A percentile compares a stretch with the other conserved stretches of the same genome.
phyloP scores from a whole-genome alignment of 2,888 invertebrate genomes.

The Lordiphosa andalusiaca region DNA sequence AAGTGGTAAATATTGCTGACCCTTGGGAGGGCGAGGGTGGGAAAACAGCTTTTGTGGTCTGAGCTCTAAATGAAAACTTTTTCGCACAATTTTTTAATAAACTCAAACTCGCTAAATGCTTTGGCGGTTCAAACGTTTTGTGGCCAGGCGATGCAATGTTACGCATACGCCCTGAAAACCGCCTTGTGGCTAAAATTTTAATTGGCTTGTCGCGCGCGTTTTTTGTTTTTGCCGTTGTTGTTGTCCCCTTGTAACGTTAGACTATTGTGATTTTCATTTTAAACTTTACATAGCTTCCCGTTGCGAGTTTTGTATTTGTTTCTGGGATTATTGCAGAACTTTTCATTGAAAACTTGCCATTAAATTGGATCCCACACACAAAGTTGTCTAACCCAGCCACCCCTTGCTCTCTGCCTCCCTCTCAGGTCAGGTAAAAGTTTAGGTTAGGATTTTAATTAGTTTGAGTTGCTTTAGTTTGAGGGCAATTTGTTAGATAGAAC shows the following conservation, averaged over 20 bases:
- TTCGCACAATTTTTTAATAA: conserved; percentile 33
- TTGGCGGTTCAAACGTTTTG: conserved; percentile 44
- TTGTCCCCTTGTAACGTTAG: conserved; percentile 25
- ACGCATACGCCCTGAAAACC: conserved; percentile 61
- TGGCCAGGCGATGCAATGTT: conserved; percentile 37
- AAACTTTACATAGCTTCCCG: conserved; percentile 63
- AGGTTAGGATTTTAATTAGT: conserved; percentile 66
- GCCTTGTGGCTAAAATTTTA: conserved; percentile 51
- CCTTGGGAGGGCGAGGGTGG: neutral
- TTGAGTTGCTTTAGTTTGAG: conserved; percentile 56
- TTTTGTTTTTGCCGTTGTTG: conserved; percentile 61
- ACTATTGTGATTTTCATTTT: conserved; percentile 49
- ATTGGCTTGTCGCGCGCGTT: conserved; percentile 51
- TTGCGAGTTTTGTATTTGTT: conserved; percentile 43
- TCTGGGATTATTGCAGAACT: conserved; percentile 38
- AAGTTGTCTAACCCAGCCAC: conserved; percentile 17
- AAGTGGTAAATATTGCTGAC: too few species aligned
- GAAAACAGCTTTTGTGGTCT: conserved; percentile 5
- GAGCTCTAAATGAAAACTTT: conserved; percentile 10
- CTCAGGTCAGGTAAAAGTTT: conserved; percentile 58
- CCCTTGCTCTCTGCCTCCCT: neutral
- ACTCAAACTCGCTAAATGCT: conserved; percentile 24
- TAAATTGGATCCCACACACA: conserved; percentile 25
- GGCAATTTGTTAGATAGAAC: conserved; percentile 53
- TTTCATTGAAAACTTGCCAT: conserved; percentile 28